A percentile compares a stretch with the other conserved stretches of the same genome.
Conservation (phyloP, 2,888 invertebrate species). For the Pollenia griseotomentosa region DNA sequence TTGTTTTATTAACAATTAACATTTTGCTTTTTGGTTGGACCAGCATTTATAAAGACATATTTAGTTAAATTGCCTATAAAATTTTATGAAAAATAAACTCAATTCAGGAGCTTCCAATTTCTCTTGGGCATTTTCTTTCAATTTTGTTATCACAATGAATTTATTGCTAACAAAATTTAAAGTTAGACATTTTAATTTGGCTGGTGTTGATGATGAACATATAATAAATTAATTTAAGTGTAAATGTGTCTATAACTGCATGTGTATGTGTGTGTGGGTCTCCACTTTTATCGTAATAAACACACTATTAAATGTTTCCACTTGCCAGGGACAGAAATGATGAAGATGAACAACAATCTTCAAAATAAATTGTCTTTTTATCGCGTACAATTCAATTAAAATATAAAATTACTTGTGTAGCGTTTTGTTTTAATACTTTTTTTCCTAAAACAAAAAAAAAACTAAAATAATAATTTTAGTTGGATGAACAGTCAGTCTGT, state of each 20-base stretch:
- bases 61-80: too few species aligned
- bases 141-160: too few species aligned
- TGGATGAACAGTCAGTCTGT: slow-evolving; percentile 20
- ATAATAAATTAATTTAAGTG: slow-evolving; percentile 40
- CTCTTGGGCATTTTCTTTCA: too few species aligned
- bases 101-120: too few species aligned
- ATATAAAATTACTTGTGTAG: slow-evolving; percentile 68
- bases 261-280: background rate
- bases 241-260: slow-evolving; percentile 1
- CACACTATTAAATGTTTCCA: slow-evolving; percentile 36
- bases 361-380: slow-evolving; percentile 73
- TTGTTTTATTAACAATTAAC: too few species aligned
- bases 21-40: too few species aligned
- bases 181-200: slow-evolving; percentile 35
- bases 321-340: slow-evolving; percentile 39
- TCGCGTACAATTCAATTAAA: slow-evolving; percentile 74
- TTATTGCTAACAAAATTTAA: background rate
- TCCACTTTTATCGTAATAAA: slow-evolving; percentile 2
- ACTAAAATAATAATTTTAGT: slow-evolving; percentile 4
- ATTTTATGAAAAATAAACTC: too few species aligned
- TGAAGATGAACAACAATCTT: slow-evolving; percentile 38
- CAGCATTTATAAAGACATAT: too few species aligned
- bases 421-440: slow-evolving; percentile 8
- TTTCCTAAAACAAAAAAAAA: slow-evolving; percentile 3
- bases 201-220: background rate